phyloP scores from a whole-genome alignment of 2,888 invertebrate genomes.

The Busseola fusca region DNA sequence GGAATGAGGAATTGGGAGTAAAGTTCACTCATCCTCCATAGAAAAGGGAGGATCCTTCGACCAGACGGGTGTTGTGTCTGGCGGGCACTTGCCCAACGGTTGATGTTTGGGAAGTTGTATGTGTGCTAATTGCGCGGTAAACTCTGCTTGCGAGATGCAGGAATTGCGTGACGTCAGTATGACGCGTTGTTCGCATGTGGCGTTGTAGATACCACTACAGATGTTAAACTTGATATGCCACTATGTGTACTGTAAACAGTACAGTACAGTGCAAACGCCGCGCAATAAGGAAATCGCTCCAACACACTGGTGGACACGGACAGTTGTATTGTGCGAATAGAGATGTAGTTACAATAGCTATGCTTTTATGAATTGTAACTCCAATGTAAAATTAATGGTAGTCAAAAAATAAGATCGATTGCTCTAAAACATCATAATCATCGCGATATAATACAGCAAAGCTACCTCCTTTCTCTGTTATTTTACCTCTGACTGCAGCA shows the following conservation, averaged over 20 bases:
- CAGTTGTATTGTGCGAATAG: slow-evolving; percentile 17
- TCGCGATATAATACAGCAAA: slow-evolving; percentile 72
- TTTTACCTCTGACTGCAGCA: not conserved
- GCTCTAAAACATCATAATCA: slow-evolving; percentile 61
- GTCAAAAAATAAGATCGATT: not conserved
- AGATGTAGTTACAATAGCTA: not conserved
- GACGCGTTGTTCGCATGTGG: too few species aligned
- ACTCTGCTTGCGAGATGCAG: too few species aligned
- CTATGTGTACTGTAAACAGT: not conserved
- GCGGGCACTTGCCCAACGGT: too few species aligned
- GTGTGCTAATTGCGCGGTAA: too few species aligned
- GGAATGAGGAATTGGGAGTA: too few species aligned
- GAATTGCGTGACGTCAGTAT: too few species aligned
- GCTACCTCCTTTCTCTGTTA: slow-evolving; percentile 60
- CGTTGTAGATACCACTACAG: too few species aligned
- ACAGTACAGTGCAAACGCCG: slow-evolving; percentile 20
- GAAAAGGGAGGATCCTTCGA: too few species aligned
- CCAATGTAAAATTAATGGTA: not conserved
- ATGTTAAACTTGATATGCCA: not conserved
- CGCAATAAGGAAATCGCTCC: slow-evolving; percentile 30
- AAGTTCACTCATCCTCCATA: too few species aligned
- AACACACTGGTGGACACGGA: slow-evolving; percentile 23
- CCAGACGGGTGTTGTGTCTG: too few species aligned
- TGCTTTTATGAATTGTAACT: not conserved
- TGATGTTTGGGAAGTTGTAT: too few species aligned